These are phyloP conservation scores for Columba guinea DNA, from an alignment of 2,797 vertebrate genomes.

Conservation along the genomic window DNA sequence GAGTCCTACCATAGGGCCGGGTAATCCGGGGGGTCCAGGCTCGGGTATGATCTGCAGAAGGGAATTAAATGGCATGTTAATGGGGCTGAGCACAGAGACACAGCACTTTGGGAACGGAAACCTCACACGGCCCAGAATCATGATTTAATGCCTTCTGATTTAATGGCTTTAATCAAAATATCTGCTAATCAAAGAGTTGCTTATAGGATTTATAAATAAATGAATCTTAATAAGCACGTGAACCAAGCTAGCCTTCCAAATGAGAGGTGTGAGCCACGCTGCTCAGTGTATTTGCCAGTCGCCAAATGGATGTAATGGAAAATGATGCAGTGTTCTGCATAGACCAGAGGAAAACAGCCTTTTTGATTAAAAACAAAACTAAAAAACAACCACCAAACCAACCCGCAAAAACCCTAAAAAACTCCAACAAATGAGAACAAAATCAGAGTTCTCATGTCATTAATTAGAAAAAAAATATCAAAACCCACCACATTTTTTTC, in stretches of 20 bases:
- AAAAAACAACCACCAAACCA: neutral
- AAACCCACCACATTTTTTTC: neutral
- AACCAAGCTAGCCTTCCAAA: neutral
- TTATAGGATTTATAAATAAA: neutral
- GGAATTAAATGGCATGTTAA: neutral
- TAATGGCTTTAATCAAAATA: neutral
- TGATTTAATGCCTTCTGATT: neutral
- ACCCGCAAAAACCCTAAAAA: no score
- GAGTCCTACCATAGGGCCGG: conserved; percentile 83
- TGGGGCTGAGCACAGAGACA: neutral
- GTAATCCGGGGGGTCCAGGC: conserved; percentile 87
- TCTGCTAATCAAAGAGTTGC: neutral
- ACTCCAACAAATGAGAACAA: neutral
- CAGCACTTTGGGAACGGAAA: neutral
- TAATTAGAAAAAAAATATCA: neutral
- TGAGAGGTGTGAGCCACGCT: fast-evolving
- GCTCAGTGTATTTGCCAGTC: neutral
- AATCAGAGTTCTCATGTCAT: neutral
- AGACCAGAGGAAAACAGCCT: neutral
- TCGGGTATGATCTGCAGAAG: conserved; percentile 88
- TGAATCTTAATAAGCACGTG: neutral
- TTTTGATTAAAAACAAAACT: neutral
- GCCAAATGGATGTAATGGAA: neutral
- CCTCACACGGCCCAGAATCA: neutral
- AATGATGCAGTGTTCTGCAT: neutral